Conservation (phyloP, 2,888 invertebrate species). For the Tanypteryx hageni region DNA sequence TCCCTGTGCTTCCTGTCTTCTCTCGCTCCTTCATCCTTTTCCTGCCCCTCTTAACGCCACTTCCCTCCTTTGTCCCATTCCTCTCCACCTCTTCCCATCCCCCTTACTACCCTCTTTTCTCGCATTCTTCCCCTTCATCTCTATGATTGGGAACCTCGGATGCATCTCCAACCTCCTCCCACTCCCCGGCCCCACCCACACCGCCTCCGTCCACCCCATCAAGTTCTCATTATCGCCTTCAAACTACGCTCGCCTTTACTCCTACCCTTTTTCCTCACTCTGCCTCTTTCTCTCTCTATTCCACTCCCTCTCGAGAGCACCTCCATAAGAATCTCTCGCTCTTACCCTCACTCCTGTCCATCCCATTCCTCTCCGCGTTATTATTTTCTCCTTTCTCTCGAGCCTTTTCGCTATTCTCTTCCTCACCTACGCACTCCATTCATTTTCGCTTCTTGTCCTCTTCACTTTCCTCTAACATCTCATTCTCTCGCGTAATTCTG, state of each 20-base stretch:
- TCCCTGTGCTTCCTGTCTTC: not conserved
- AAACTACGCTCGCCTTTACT: too few relatives aligned
- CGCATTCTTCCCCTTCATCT: not conserved
- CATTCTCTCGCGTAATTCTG: too few relatives aligned
- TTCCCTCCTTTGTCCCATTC: not conserved
- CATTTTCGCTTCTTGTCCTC: not conserved
- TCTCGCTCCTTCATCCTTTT: not conserved
- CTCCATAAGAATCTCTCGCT: not conserved
- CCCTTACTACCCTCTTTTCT: not conserved
- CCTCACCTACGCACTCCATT: conserved; percentile 4
- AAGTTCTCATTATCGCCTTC: conserved; percentile 52
- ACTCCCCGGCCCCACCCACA: not conserved
- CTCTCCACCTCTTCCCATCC: not conserved
- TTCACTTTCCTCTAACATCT: too few relatives aligned
- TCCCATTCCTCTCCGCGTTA: not conserved
- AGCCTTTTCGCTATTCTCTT: not conserved
- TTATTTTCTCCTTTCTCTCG: conserved; percentile 27
- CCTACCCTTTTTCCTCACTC: not conserved
- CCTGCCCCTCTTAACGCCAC: not conserved
- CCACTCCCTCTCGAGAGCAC: not conserved
- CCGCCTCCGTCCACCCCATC: not conserved
- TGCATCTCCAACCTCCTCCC: not conserved
- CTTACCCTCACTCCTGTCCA: not conserved
- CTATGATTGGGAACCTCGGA: not conserved
- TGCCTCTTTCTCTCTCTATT: not conserved